These are phyloP conservation scores for Phocoena sinus DNA, from an alignment of 2,113 vertebrate species.

Conservation along the genomic window DNA sequence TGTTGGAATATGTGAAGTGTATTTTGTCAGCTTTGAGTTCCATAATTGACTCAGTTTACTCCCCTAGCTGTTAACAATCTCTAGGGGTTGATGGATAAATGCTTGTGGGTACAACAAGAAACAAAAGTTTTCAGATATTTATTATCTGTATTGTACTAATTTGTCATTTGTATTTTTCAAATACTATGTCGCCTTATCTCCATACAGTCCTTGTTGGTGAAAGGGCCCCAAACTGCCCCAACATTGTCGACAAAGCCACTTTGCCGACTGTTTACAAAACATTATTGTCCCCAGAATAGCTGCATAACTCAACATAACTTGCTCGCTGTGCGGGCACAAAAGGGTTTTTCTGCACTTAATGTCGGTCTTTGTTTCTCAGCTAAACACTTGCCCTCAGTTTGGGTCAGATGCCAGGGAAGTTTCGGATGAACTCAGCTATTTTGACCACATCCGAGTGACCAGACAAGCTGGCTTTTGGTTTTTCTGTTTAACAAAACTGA, in stretches of 20 bases:
- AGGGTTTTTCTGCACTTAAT: conserved; percentile 43
- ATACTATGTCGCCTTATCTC: not conserved
- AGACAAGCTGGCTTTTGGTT: not conserved
- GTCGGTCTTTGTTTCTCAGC: conserved; percentile 45
- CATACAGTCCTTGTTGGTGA: not conserved
- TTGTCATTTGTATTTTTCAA: not conserved
- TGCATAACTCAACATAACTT: conserved; percentile 33
- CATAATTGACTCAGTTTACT: not conserved
- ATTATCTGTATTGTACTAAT: not conserved
- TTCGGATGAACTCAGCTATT: conserved; percentile 1
- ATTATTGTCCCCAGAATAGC: conserved; percentile 59
- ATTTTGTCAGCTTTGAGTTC: not conserved
- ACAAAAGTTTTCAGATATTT: not conserved
- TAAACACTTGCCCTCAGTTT: conserved; percentile 18
- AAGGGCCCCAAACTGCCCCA: not conserved
- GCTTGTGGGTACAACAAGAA: not conserved
- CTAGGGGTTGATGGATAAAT: not conserved
- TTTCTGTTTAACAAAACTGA: not conserved
- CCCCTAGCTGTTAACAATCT: too few species aligned
- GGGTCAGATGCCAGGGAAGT: conserved; percentile 29
- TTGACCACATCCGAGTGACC: not conserved
- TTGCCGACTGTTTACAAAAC: conserved; percentile 58
- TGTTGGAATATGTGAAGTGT: too few species aligned
- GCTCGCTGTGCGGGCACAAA: conserved; percentile 26
- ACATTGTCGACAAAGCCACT: conserved; percentile 38